Percentiles rank a stretch among this genome's conserved stretches.
Conservation (phyloP, 2,888 invertebrate species). For the Caprella mutica region DNA sequence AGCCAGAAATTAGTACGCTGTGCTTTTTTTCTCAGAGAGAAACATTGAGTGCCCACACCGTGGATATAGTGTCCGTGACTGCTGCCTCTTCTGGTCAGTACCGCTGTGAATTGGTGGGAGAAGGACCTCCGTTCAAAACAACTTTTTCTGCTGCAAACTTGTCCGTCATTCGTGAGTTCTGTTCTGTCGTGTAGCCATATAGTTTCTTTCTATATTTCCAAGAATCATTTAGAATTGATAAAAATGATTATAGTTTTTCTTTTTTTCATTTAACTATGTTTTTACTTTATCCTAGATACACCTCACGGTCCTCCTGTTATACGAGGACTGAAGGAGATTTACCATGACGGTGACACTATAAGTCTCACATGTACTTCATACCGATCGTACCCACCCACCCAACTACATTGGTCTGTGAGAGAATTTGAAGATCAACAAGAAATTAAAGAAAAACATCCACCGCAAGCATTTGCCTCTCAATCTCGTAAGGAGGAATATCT, state of each 20-base stretch:
- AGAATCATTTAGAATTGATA: too few species aligned
- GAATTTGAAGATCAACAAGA: neutral
- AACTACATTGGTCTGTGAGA: slow-evolving; percentile 3
- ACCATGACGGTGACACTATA: slow-evolving; percentile 11
- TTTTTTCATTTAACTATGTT: too few species aligned
- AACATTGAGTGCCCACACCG: neutral
- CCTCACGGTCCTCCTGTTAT: slow-evolving; percentile 15
- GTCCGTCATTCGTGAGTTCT: slow-evolving; percentile 13
- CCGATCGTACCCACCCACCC: slow-evolving; percentile 6
- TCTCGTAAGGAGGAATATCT: too few species aligned
- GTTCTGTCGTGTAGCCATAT: too few species aligned
- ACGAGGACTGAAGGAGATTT: slow-evolving; percentile 6
- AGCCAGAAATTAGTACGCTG: neutral
- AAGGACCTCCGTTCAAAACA: slow-evolving; percentile 16
- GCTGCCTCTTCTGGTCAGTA: slow-evolving; percentile 5
- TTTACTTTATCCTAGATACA: neutral
- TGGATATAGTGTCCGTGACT: slow-evolving; percentile 10
- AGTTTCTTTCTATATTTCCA: too few species aligned
- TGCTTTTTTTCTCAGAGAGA: neutral
- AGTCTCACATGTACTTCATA: slow-evolving; percentile 12
- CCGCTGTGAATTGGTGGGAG: slow-evolving; percentile 15
- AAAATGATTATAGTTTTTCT: too few species aligned
- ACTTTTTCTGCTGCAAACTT: slow-evolving; percentile 12
- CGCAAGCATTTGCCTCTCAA: too few species aligned
- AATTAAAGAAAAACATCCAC: too few species aligned